Base-by-base conservation (phyloP, 2,888 invertebrate species). In the Caenorhabditis japonica region DNA sequence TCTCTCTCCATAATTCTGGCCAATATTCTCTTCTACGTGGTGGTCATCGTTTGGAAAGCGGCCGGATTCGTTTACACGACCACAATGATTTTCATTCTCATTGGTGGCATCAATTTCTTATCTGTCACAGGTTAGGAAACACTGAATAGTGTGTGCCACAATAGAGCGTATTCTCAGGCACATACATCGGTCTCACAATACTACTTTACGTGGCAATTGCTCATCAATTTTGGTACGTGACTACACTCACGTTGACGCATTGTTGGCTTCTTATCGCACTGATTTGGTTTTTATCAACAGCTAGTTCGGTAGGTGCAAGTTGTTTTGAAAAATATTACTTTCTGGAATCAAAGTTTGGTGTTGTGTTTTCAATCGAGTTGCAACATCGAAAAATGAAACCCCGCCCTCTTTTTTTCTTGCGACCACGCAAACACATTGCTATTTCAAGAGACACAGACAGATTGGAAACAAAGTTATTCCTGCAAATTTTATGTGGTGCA, bases 161-260 rank as follows among this genome's bases (percentile, higher is more conserved):
- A n/a, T n/a, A n/a, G n/a, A n/a, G 12, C 12, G n/a, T 36, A 13
- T 8, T 62, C 74, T 10, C 44, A 82, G 82, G 81, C 17, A 82
- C 82, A 3, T 83, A 85, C 46, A 75, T 85, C 39, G 83, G 76
- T 19, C 73, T 84, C 43, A 80, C 83, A 8, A 73, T 73, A 21
- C 75, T 85, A 12, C 73, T 85, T 7, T 85, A 85, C 75, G 77
- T 76, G 2, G 85, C 85, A 38, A 80, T 85, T n/a, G 76, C 74
- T 1, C 80, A 83, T 73, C 85, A 83, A 25, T 75, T 85, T 17
- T 75, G 76, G 52, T 85, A 85, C 58, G 76, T 77, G 52, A 69
- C 71, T 21, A 60, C 76, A 47, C 72, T 83, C 8, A 76, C 76
- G 10, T 60, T 84, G 36, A 49, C 46, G 36, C 77, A 79, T 61